Conservation (phyloP, 2,113 vertebrate species). For the Callithrix jacchus region DNA sequence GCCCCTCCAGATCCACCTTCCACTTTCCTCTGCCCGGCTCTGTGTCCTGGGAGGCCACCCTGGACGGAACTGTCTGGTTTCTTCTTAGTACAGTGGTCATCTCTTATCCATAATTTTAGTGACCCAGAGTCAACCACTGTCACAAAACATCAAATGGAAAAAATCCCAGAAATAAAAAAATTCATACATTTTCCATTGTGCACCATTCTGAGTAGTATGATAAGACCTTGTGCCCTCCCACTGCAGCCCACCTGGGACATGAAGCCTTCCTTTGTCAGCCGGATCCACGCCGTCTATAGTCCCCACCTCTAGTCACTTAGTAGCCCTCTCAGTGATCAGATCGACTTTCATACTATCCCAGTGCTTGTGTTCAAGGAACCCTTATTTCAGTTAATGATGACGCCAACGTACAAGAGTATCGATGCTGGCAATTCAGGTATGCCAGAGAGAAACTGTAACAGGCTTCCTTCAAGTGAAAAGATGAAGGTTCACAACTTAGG, state of each 20-base stretch:
- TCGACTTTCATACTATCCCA: fast-evolving
- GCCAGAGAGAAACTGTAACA: neutral
- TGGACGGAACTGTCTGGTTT: too few relatives aligned
- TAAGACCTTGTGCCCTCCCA: neutral
- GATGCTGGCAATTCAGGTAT: neutral
- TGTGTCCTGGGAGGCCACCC: neutral
- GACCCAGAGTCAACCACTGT: neutral
- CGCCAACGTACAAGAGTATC: neutral
- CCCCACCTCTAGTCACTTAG: neutral
- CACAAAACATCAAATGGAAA: neutral
- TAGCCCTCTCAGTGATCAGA: neutral
- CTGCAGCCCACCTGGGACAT: neutral
- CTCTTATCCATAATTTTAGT: neutral
- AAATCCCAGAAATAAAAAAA: neutral
- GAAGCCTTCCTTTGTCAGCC: neutral
- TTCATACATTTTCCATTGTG: neutral
- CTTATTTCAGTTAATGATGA: neutral
- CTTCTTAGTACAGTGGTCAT: neutral
- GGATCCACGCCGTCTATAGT: neutral
- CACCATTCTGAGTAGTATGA: neutral
- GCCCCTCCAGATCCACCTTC: neutral
- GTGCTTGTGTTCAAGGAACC: neutral
- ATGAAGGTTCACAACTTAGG: neutral
- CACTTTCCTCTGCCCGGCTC: neutral
- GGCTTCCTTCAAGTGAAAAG: neutral